A percentile compares a stretch with the other conserved stretches of the same genome.
Conservation (phyloP, 1,140 invertebrate species). For the Periplaneta americana region DNA sequence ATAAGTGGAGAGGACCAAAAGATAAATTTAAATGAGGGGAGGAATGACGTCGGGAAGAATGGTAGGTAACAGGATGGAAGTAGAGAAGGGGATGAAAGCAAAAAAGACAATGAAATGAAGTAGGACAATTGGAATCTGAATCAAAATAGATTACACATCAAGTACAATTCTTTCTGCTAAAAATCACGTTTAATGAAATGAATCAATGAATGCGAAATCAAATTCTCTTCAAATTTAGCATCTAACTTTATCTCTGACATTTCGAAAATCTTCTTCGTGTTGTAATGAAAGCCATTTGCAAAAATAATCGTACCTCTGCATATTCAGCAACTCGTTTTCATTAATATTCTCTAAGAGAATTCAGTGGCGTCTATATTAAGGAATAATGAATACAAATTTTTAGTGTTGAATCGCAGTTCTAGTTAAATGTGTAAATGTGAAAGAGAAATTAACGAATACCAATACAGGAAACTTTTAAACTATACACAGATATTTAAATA, state of each 20-base stretch:
- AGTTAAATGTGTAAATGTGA: neutral
- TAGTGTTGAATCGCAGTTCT: neutral
- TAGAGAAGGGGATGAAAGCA: neutral
- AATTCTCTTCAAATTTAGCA: neutral
- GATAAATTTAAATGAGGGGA: too few species aligned
- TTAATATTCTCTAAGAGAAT: neutral
- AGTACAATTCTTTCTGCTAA: neutral
- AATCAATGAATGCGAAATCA: neutral
- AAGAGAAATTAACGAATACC: neutral
- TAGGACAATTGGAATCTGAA: neutral
- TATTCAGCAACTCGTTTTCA: neutral
- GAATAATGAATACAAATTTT: neutral
- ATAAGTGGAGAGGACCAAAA: too few species aligned
- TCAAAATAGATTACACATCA: neutral
- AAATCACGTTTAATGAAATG: neutral
- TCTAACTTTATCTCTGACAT: neutral
- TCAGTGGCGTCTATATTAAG: neutral
- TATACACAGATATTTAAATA: too few species aligned
- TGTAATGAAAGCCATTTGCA: neutral
- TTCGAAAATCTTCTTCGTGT: neutral
- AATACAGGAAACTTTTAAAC: neutral
- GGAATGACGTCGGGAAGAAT: too few species aligned
- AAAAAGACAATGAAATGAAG: neutral
- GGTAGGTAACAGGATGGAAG: neutral
- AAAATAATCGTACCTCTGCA: neutral